These are phyloP conservation scores for Adela reaumurella DNA, from an alignment of 2,888 invertebrate genomes.

Conservation along the genomic window DNA sequence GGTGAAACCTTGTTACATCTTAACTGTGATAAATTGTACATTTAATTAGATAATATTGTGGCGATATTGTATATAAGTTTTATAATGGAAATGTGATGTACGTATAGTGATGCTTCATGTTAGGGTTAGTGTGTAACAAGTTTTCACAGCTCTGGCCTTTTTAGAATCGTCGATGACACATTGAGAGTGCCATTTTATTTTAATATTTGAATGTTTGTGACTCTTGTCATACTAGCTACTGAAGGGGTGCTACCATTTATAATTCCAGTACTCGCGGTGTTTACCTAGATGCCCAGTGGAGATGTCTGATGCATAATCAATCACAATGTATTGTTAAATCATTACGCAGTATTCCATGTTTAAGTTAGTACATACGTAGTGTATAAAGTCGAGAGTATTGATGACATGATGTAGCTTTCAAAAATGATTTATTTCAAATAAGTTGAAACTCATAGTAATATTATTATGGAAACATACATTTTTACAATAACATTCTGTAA, in stretches of 20 bases:
- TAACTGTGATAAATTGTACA: conserved; percentile 53
- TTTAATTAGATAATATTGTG: conserved; percentile 48
- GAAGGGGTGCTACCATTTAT: conserved; percentile 59
- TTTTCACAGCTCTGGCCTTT: conserved; percentile 52
- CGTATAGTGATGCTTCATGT: conserved; percentile 24
- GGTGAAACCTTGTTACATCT: conserved; percentile 57
- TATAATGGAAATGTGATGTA: conserved; percentile 42
- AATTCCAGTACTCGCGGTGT: conserved; percentile 53
- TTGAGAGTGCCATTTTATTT: conserved; percentile 53
- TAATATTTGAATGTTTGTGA: conserved; percentile 52
- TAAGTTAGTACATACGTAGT: conserved; percentile 54
- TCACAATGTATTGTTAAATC: conserved; percentile 37
- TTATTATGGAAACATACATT: conserved; percentile 38
- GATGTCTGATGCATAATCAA: conserved; percentile 49
- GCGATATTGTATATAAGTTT: conserved; percentile 42
- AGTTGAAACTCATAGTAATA: conserved; percentile 51
- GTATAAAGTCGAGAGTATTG: conserved; percentile 36
- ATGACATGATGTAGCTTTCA: conserved; percentile 42
- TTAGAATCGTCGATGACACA: conserved; percentile 43
- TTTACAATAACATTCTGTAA: conserved; percentile 14
- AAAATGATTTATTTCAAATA: conserved; percentile 50
- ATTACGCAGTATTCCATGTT: conserved; percentile 51
- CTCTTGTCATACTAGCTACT: conserved; percentile 59
- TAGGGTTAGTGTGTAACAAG: conserved; percentile 56
- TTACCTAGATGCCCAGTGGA: conserved; percentile 54